A percentile compares a stretch with the other conserved stretches of the same genome.
These are phyloP conservation scores for Sminthurinus aureus DNA, from an alignment of 2,888 invertebrate species.

Conservation along the genomic window DNA sequence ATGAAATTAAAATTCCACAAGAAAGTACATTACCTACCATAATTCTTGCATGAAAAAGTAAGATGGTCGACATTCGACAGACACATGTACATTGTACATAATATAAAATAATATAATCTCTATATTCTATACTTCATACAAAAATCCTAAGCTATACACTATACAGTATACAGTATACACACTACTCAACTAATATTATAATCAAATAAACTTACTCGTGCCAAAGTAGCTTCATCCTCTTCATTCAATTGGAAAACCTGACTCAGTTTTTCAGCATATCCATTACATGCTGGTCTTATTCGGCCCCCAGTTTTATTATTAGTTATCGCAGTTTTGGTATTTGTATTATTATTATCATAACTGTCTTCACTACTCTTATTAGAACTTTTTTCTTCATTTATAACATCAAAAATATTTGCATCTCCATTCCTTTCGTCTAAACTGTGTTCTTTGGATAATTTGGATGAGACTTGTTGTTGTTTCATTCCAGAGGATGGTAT, in stretches of 20 bases:
- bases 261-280: background rate
- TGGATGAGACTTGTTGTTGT: background rate
- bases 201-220: constrained; percentile 55
- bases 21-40: too few species aligned
- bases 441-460: background rate
- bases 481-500: too few species aligned
- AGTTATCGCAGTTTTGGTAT: too few species aligned
- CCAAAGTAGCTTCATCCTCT: constrained; percentile 57
- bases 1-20: too few species aligned
- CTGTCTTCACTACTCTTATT: background rate
- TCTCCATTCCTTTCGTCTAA: background rate
- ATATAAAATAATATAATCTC: too few species aligned
- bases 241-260: constrained; percentile 39
- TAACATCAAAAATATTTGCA: background rate
- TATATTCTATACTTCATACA: too few species aligned
- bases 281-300: background rate
- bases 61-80: too few species aligned
- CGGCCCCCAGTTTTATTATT: background rate
- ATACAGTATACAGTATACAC: too few species aligned
- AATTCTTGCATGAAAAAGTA: too few species aligned
- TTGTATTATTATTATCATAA: background rate
- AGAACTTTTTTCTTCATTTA: constrained; percentile 16
- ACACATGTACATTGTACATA: too few species aligned
- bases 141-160: too few species aligned
- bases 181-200: too few species aligned